Evolutionary conservation across 2,888 invertebrate species (phyloP).

Genomic region (Eueremaeus valkanovi): DNA sequence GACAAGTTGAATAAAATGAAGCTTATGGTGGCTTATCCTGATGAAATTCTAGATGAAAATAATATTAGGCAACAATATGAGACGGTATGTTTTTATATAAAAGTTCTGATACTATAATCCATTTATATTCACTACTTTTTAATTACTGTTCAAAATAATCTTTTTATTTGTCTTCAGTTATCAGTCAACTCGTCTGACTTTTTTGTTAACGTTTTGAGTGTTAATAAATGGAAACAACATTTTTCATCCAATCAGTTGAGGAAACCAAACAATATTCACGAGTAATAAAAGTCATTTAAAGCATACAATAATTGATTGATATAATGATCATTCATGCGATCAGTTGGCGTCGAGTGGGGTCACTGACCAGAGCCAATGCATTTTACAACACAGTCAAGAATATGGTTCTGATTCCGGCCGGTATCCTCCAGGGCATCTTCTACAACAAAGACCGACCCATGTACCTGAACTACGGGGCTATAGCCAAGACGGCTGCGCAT

Average conservation of each 20-base stretch:
- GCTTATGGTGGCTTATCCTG: conserved; percentile 46
- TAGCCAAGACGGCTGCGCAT: conserved; percentile 85
- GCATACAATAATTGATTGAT: not conserved
- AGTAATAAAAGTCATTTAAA: too few species aligned
- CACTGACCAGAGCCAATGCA: conserved; percentile 78
- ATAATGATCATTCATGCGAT: too few species aligned
- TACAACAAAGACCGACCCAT: conserved; percentile 51
- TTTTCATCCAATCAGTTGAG: not conserved
- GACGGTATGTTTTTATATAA: conserved; percentile 40
- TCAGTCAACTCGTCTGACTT: not conserved
- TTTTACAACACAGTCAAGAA: conserved; percentile 81
- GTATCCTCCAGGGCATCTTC: conserved; percentile 47
- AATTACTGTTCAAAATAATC: too few species aligned
- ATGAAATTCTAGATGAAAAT: conserved; percentile 44
- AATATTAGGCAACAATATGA: conserved; percentile 40
- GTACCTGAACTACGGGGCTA: conserved; percentile 55
- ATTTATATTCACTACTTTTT: not conserved
- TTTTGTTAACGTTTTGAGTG: not conserved
- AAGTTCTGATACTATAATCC: not conserved
- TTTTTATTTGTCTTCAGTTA: not conserved
- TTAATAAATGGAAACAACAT: not conserved
- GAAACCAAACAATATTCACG: not conserved
- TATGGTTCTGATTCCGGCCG: conserved; percentile 59
- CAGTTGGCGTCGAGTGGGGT: conserved; percentile 71
- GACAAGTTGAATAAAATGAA: conserved; percentile 40